Evolutionary conservation across 2,113 vertebrate genomes (phyloP).

Genomic region (Colistium nudipinnis): DNA sequence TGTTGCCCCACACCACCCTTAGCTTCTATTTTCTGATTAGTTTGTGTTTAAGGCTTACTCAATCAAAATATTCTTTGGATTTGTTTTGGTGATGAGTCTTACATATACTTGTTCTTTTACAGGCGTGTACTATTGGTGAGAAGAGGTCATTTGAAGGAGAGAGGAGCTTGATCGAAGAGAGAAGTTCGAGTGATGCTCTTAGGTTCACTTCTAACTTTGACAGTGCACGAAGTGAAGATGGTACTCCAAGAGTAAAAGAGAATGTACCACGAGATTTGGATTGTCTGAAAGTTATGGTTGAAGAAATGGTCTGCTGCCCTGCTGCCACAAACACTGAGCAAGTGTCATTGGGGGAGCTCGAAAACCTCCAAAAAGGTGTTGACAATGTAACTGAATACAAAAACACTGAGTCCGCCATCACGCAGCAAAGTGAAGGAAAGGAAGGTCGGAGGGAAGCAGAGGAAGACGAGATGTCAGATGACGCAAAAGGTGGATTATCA

Average conservation of each 20-base stretch:
- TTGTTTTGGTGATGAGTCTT: conserved; percentile 70
- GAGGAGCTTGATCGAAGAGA: conserved; percentile 72
- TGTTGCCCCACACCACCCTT: background rate
- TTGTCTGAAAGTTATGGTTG: conserved; percentile 18
- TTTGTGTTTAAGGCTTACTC: conserved; percentile 34
- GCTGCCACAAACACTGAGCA: conserved; percentile 28
- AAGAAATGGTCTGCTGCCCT: conserved; percentile 4
- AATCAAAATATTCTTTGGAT: conserved; percentile 42
- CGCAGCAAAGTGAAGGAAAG: conserved; percentile 21
- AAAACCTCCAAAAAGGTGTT: conserved; percentile 9
- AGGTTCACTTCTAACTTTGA: conserved; percentile 62
- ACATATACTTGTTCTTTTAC: conserved; percentile 79
- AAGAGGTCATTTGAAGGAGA: conserved; percentile 72
- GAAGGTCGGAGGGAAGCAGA: conserved; percentile 22
- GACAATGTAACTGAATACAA: conserved; percentile 18
- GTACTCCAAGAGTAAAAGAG: conserved; percentile 32
- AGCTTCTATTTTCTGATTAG: conserved; percentile 5
- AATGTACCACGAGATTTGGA: conserved; percentile 47
- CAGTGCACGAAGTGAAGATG: conserved; percentile 57
- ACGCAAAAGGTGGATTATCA: conserved; percentile 25
- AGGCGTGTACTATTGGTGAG: conserved; percentile 71
- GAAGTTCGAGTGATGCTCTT: conserved; percentile 59
- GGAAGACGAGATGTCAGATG: conserved; percentile 14
- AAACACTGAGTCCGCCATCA: conserved; percentile 1
- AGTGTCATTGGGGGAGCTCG: conserved; percentile 12